Evolutionary conservation across 2,888 invertebrate species (phyloP), one percentile per base, ranked within the genome.

Genomic region (Gnatocerus cornutus): DNA sequence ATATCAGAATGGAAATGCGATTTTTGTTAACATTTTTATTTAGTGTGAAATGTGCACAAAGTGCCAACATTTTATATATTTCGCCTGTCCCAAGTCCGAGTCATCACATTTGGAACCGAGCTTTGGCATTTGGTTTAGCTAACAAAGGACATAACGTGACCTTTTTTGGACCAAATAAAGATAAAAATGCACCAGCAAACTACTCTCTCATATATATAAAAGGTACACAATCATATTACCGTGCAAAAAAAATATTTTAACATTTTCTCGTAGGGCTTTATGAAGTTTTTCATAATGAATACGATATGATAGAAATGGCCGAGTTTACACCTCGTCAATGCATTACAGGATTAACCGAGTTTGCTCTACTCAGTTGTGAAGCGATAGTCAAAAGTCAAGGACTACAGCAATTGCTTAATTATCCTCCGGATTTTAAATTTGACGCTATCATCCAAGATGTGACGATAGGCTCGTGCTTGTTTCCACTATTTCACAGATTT

Each of bases 391-490:
- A 73, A 33, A 73, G 81, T 0, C 73, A 78, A 9, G 82, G 81
- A 1, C 75, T 81, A 10, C 48, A 78, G 43, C 64, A 53, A 10
- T 68, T 80, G 3, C 56, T 78, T 45, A 73, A 78, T 29, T 79
- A 82, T 68, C 78, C 81, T 0, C 52, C 76, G 27, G 72, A 79
- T 64, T 81, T 79, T 59, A 78, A 78, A 50, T 80, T 81, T 62
- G 82, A 82, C 68, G 46, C 79, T 5, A 76, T 83, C 9, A 62
- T 83, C 1, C 68, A 76, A 8, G 82, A 82, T 59, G 63, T 78
- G 13, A 77, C 77, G 0, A 37, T 71, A 2, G 76, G 77, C 1
- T 66, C 71, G 0, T 81, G 81, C 63, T 55, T 81, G 0, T 65
- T 77, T 52, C 80, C 79, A 9, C 62, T 82, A 0, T 74, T 82